Evolutionary conservation across 2,113 vertebrate genomes (phyloP), one percentile per base, ranked within the genome.

Genomic region (Noctilio leporinus): DNA sequence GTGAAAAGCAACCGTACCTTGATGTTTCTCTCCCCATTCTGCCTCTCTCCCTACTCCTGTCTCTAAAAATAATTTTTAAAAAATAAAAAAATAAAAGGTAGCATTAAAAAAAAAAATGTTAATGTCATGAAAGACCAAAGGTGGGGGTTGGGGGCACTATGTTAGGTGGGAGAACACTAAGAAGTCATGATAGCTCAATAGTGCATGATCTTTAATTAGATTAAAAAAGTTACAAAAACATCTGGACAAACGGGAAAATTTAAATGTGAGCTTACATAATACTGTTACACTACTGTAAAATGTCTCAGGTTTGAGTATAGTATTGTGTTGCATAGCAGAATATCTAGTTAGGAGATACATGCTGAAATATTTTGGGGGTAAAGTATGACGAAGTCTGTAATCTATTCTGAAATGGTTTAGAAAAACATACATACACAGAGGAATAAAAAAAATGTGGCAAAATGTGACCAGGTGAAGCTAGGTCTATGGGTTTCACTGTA

Each of bases 381-480:
- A 84, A 80, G 43, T 16, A 38, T 49, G 57, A 35, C 1, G 2
- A 26, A 55, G 51, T 67, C 45, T 90, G 5, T 47, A 86, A 91
- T 59, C 49, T 73, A 43, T 43, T 86, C n/a, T 59, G 59, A 77
- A 95, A 75, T 70, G 69, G 38, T 38, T 94, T 72, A 82, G 72
- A 81, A 67, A 86, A 93, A 82, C 91, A 86, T 17, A 72, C 17
- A 70, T 55, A 91, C 11, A 91, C 49, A 70, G 26, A 69, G 33
- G 88, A 15, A 62, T 30, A 33, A 86, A 81, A 92, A 64, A 77
- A 92, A 89, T 28, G 69, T 49, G 77, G 59, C 89, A 89, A 80
- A 84, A 76, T 81, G 47, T n/a, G 72, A 92, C 53, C 77, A 40
- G 45, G 73, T 82, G 95, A 95, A 93, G 72, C 84, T 84, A 92